Evolutionary conservation across 53 echinoderm and acorn worm species (phyloP), one percentile per base, ranked within the genome.

Genomic region (Zoroaster sp.): DNA sequence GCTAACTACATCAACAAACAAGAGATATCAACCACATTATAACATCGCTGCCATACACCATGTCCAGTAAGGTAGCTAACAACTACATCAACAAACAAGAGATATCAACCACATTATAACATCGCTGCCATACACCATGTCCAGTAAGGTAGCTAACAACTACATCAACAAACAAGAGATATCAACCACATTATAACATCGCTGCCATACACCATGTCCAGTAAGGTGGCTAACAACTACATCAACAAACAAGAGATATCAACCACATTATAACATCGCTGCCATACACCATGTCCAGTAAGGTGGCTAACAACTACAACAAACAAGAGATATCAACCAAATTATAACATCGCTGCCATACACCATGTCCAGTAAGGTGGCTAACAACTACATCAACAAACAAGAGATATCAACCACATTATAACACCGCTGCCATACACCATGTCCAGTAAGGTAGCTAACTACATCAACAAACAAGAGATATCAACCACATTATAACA

Each of bases 121-220:
- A 70, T 31, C 25, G 21, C 17, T 30, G 3, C 70, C 1, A 40
- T 14, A 74, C 41, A 74, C 23, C 33, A 74, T 2, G 40, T 21
- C 41, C 17, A 40, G 33, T 35, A 74, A 33, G 11, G 42, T 74
- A 8, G 21, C 9, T 41, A 73, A 70, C 33, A 33, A 51, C 51
- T 51, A 2, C 51, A 18, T 51, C 51, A 51, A 51, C 51, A 51
- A 51, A 51, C 0, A 49, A 96, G 90, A 17, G 92, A 94, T 20
- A 96, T 90, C 81, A 96, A 94, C 59, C 92, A 94, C 49, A 94
- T 94, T 69, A 94, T 96, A 75, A 94, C 96, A 63, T 96, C 92
- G 63, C 96, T 96, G 9, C 92, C 90, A 72, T 87, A 96, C 28
- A 94, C 79, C 78, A 96, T 77, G 77, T 94, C 96, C 43, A 96